phyloP scores from a whole-genome alignment of 1,140 invertebrate genomes.

The Meloidogyne exigua region DNA sequence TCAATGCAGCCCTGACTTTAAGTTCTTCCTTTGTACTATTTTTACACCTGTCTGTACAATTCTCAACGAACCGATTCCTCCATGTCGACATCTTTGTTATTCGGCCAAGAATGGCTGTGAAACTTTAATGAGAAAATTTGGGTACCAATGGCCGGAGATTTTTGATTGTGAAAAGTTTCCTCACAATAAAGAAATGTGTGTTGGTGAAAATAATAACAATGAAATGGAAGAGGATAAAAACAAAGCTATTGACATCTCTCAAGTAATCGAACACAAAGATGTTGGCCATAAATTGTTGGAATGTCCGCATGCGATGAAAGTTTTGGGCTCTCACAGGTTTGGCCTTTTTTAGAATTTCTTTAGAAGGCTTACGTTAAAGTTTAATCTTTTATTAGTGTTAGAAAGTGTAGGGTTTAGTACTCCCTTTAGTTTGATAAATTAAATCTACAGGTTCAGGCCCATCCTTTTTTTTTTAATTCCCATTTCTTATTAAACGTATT shows the following conservation, averaged over 20 bases:
- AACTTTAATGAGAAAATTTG: conserved; percentile 84
- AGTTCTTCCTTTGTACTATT: conserved; percentile 88
- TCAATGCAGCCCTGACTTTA: conserved; percentile 80
- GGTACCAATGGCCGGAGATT: conserved; percentile 87
- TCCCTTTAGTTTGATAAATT: too few species aligned
- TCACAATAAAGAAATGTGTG: conserved; percentile 72
- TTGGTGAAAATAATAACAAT: conserved; percentile 71
- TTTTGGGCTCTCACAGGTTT: conserved; percentile 39
- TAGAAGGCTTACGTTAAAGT: too few species aligned
- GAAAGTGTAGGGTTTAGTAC: too few species aligned
- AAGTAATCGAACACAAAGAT: not conserved
- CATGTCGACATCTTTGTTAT: conserved; percentile 83
- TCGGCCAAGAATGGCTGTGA: conserved; percentile 85
- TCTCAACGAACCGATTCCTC: conserved; percentile 81
- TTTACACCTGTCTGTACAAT: conserved; percentile 94
- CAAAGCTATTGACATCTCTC: conserved; percentile 1
- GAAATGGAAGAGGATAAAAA: conserved; percentile 70
- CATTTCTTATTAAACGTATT: too few species aligned
- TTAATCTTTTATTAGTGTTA: too few species aligned
- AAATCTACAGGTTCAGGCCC: too few species aligned
- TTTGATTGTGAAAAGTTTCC: conserved; percentile 89
- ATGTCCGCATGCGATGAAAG: conserved; percentile 53
- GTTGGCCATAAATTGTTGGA: conserved; percentile 29
- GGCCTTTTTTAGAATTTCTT: too few species aligned
- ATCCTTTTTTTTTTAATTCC: too few species aligned